phyloP scores from a whole-genome alignment of 2,113 vertebrate species.

The Caranx melampygus region DNA sequence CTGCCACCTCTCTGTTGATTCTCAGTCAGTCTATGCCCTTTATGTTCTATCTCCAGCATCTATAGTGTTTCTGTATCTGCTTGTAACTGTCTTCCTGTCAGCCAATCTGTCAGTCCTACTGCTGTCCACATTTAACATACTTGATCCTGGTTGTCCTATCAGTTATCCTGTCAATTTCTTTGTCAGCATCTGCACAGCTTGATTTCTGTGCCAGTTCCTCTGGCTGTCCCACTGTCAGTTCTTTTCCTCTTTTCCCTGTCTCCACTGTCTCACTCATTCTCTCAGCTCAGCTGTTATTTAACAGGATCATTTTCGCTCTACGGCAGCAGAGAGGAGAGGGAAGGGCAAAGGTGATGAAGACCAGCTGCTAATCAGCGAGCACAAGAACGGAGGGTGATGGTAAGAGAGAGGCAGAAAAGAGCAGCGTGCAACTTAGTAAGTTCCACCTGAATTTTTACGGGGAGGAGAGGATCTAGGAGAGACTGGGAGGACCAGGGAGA shows the following conservation, averaged over 20 bases:
- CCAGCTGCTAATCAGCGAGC: conserved; percentile 56
- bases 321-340: not conserved
- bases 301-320: conserved; percentile 29
- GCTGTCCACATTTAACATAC: conserved; percentile 29
- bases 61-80: conserved; percentile 6
- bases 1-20: not conserved
- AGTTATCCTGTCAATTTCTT: conserved; percentile 23
- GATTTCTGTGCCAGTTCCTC: conserved; percentile 20
- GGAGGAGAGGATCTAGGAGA: conserved; percentile 41
- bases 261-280: not conserved
- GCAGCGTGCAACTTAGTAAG: conserved; percentile 40
- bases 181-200: conserved; percentile 32
- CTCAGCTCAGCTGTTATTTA: conserved; percentile 16
- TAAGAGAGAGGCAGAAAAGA: conserved; percentile 12
- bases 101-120: conserved; percentile 2
- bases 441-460: conserved; percentile 55
- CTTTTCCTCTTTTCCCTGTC: conserved; percentile 1
- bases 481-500: conserved; percentile 41
- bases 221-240: conserved; percentile 9
- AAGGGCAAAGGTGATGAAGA: conserved; percentile 38
- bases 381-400: conserved; percentile 15
- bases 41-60: conserved; percentile 6
- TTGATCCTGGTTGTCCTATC: conserved; percentile 34
- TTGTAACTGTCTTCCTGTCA: conserved; percentile 7
- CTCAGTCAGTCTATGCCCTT: conserved; percentile 3